Conservation (phyloP, 2,113 vertebrate genomes). For the Sminthopsis crassicaudata region DNA sequence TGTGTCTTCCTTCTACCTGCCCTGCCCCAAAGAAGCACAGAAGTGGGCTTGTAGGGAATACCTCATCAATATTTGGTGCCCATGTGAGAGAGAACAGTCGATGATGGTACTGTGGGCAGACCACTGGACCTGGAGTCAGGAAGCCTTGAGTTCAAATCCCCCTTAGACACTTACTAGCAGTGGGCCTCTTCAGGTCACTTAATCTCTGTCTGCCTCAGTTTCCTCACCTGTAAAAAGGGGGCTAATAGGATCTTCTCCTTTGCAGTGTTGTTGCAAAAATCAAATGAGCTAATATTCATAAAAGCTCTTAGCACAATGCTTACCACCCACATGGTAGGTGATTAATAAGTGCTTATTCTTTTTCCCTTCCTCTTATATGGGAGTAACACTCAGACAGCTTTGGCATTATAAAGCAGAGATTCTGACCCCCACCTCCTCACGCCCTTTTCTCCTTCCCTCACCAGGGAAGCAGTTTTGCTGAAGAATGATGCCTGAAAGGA, state of each 20-base stretch:
- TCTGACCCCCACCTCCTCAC: neutral
- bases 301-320: neutral
- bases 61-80: neutral
- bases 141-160: neutral
- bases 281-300: neutral
- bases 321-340: neutral
- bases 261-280: neutral
- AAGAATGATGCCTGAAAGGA: neutral
- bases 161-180: neutral
- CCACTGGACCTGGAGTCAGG: neutral
- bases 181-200: neutral
- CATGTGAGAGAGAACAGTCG: neutral
- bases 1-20: neutral
- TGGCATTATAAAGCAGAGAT: neutral
- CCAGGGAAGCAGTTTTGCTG: neutral
- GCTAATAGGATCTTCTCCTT: neutral
- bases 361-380: neutral
- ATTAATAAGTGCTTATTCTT: neutral
- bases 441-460: neutral
- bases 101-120: neutral
- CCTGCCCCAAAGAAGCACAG: neutral
- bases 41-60: neutral
- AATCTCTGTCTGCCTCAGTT: neutral
- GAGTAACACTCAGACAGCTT: neutral
- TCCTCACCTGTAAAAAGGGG: neutral